Evolutionary conservation across 2,888 invertebrate species (phyloP).

Genomic region (Chamaedrilus cognettii): DNA sequence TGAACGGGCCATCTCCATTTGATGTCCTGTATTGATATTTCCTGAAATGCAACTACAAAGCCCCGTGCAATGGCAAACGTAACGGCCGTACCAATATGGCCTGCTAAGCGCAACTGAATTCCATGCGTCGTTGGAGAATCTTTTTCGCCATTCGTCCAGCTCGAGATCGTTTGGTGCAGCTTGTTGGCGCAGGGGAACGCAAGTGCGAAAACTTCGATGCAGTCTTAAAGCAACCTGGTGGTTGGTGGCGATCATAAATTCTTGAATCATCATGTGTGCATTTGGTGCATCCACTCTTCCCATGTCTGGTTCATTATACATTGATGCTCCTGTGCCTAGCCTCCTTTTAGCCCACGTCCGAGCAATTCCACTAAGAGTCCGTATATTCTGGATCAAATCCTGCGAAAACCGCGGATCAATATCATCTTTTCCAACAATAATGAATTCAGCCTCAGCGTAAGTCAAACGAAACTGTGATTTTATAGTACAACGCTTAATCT

Average conservation of each 20-base stretch:
- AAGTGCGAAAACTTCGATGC: constrained; percentile 39
- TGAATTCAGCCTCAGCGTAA: constrained; percentile 15
- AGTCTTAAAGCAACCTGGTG: constrained; percentile 46
- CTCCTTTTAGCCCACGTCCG: background rate
- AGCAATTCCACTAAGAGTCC: background rate
- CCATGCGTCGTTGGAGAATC: constrained; percentile 7
- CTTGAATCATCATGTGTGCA: constrained; percentile 46
- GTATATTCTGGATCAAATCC: background rate
- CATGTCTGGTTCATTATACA: background rate
- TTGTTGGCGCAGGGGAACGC: constrained; percentile 46
- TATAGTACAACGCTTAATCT: constrained; percentile 1
- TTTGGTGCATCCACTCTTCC: constrained; percentile 33
- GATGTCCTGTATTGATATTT: background rate
- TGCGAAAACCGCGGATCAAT: background rate
- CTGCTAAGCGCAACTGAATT: constrained; percentile 5
- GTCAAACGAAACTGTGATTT: constrained; percentile 3
- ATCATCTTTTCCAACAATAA: constrained; percentile 10
- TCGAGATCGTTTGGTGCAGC: constrained; percentile 34
- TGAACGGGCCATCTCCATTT: constrained; percentile 6
- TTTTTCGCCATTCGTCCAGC: constrained; percentile 22
- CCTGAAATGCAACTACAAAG: constrained; percentile 1
- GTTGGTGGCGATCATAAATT: constrained; percentile 48
- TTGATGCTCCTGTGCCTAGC: background rate
- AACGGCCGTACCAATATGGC: background rate
- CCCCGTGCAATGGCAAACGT: background rate